Evolutionary conservation across 92 coral and sea anemone genomes (phyloP), one percentile per base, ranked within the genome.

Genomic region (Heteractis magnifica): DNA sequence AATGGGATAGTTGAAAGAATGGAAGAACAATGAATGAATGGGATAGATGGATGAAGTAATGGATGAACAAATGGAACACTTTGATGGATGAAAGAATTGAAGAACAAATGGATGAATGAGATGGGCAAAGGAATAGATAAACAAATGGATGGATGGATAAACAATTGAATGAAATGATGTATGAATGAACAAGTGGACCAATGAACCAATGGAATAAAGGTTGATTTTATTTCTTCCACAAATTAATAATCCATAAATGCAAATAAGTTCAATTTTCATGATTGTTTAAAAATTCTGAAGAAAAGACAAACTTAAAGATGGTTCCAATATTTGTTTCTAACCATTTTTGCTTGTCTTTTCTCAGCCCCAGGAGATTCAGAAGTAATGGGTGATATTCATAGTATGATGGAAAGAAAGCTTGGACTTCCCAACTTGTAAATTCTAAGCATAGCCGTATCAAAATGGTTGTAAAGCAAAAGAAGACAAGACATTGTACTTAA

Each of bases 361-460:
- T 75, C 84, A 97, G 99, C 91, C 60, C 97, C 93, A 41, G 79
- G 88, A 7, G 97, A 94, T 82, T 82, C 90, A 0, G 99, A 97
- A 84, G 84, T 86, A 21, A 82, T 76, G 68, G 85, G 92, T 65
- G 87, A 87, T 82, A 88, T 94, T 8, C 99, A 97, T 83, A 82
- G 93, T 52, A 75, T 93, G 52, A 97, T 97, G 99, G 99, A 97
- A 86, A 72, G 86, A 48, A 91, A 87, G 65, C 88, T 91, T 50
- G 98, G 98, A 13, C 85, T 91, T 52, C 73, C 73, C 23, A 68
- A 68, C 73, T 86, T 82, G 65, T 91, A 68, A 88, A 14, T n/a
- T 53, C 64, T 48, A 26, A n/a, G 26, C 9, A 62, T 18, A 62
- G 70, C 34, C 6, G 70, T 62, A 62, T 62, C 44, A n/a, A 62